Percentiles rank a stretch among this genome's conserved stretches.
These are phyloP conservation scores for Erpornis zantholeuca DNA, from an alignment of 2,113 vertebrate genomes.

Conservation along the genomic window DNA sequence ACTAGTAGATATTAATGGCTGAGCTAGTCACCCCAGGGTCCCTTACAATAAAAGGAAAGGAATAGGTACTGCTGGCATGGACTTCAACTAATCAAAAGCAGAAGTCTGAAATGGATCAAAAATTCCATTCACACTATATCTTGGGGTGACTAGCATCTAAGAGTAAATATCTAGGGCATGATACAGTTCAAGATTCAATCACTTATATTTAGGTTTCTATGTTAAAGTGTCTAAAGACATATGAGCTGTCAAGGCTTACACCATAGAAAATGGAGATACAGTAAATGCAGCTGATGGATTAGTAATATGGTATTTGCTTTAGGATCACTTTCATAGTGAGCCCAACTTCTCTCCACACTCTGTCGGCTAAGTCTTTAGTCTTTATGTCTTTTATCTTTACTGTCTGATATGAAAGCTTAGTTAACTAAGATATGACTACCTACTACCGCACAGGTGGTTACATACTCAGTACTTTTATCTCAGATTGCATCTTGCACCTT, in stretches of 20 bases:
- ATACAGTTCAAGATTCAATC: background rate
- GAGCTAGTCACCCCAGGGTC: background rate
- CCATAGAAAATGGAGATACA: background rate
- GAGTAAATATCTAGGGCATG: constrained; percentile 2
- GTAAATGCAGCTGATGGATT: background rate
- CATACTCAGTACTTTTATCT: background rate
- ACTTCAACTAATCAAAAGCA: background rate
- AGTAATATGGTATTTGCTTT: background rate
- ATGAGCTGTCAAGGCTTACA: background rate
- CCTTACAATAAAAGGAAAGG: background rate
- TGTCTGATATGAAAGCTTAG: background rate
- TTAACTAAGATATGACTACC: background rate
- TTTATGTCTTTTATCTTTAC: no score
- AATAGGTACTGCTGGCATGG: background rate
- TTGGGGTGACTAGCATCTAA: background rate
- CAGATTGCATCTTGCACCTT: background rate
- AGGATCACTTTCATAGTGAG: background rate
- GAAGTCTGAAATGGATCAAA: background rate
- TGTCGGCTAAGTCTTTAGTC: background rate
- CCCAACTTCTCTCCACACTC: background rate
- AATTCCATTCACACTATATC: background rate
- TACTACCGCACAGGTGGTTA: background rate
- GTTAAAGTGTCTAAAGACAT: background rate
- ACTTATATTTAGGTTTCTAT: background rate
- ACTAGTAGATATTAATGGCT: background rate